Evolutionary conservation across 2,113 vertebrate genomes (phyloP), one percentile per base, ranked within the genome.

Genomic region (Beaufortia kweichowensis): DNA sequence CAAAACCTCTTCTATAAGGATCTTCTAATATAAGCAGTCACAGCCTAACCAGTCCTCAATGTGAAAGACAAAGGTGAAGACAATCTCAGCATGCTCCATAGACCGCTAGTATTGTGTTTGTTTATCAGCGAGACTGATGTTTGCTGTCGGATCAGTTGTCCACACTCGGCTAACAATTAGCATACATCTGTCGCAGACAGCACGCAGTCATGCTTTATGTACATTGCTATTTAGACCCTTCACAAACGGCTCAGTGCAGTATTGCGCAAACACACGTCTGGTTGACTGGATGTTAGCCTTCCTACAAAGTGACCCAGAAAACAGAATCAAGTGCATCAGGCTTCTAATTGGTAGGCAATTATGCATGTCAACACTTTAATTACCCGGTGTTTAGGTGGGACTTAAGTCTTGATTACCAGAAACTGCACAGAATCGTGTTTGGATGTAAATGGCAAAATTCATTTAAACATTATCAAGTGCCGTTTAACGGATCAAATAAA

Each of bases 171-270:
- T 84, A 84, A 86, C 84, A 85, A 85, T 81, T 78, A 80, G 76
- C 81, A 86, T 88, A 86, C 89, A 81, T 76, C 86, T 89, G 84
- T 81, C 83, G 87, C 84, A 80, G 76, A 57, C 70, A 56, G 69
- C 29, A 68, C 24, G 35, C 77, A 73, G 80, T 70, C 77, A 63
- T 77, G 81, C 79, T 79, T 88, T 85, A 86, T 87, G 77, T 77
- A 69, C 77, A 68, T 79, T 89, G 83, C 75, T 76, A 64, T 85
- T 68, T 79, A 85, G 83, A 75, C 35, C 50, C 79, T 75, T 79
- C 69, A 62, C 73, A 84, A 79, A 83, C 82, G 82, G 83, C 79
- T 82, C 61, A 11, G 63, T 76, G 75, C 85, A 84, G 78, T 79
- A 86, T 67, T 83, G 78, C 78, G 82, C 79, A 88, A 87, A 88